Conservation (phyloP, 2,113 vertebrate genomes). For the Leptodactylus fuscus region DNA sequence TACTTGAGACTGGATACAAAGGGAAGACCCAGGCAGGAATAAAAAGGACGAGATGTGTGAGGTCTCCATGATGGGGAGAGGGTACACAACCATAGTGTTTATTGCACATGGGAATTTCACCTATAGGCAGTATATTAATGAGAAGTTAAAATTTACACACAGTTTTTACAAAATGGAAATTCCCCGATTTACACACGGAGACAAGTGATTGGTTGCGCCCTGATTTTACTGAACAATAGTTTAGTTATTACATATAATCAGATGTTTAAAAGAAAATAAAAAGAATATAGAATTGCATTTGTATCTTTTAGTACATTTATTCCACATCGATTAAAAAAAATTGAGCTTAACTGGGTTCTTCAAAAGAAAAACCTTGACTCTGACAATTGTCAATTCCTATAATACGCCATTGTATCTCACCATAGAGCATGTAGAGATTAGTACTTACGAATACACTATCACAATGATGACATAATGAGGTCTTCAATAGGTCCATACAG, state of each 20-base stretch:
- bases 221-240: neutral
- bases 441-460: constrained; percentile 7
- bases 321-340: neutral
- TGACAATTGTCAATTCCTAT: neutral
- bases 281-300: neutral
- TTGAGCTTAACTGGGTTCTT: neutral
- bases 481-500: constrained; percentile 15
- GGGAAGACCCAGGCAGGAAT: too few relatives aligned
- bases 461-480: constrained; percentile 23
- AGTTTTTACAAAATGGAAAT: too few relatives aligned
- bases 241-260: neutral
- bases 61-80: too few relatives aligned
- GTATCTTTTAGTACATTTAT: neutral
- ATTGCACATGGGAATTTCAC: too few relatives aligned
- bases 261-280: neutral
- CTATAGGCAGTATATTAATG: too few relatives aligned
- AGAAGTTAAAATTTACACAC: too few relatives aligned
- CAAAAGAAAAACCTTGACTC: neutral
- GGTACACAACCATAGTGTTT: too few relatives aligned
- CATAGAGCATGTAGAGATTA: neutral
- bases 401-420: neutral
- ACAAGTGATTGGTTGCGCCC: neutral
- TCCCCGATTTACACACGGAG: neutral
- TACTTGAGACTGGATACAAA: too few relatives aligned
- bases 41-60: too few relatives aligned